phyloP scores from a whole-genome alignment of 1,140 invertebrate genomes.

The Hycleus cichorii region DNA sequence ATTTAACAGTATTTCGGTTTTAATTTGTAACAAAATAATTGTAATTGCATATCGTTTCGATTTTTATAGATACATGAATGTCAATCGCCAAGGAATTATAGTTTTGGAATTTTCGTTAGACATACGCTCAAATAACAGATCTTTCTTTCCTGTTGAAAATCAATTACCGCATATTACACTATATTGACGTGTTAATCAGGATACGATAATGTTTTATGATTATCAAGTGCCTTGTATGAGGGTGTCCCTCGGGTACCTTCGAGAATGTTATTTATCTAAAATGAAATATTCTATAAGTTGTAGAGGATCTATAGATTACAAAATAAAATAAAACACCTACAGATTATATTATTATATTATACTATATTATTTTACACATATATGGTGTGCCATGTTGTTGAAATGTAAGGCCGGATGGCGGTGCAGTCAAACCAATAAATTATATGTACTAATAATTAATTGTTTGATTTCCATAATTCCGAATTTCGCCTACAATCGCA shows the following conservation, averaged over 20 bases:
- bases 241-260: slow-evolving; percentile 6
- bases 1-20: neutral
- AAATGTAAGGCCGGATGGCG: slow-evolving; percentile 33
- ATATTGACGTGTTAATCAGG: too few relatives aligned
- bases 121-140: too few relatives aligned
- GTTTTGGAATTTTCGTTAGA: too few relatives aligned
- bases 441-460: slow-evolving; percentile 26
- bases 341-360: slow-evolving; percentile 28
- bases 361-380: slow-evolving; percentile 37
- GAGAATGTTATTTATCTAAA: slow-evolving; percentile 28
- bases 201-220: too few relatives aligned
- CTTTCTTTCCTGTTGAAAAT: too few relatives aligned
- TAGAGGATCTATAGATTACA: slow-evolving; percentile 25
- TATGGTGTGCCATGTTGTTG: slow-evolving; percentile 42
- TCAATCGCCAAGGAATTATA: neutral
- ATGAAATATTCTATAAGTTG: neutral
- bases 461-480: neutral
- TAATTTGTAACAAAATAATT: neutral
- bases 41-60: neutral
- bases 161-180: too few relatives aligned
- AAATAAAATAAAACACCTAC: slow-evolving; percentile 21
- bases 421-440: slow-evolving; percentile 37
- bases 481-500: too few relatives aligned
- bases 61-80: neutral
- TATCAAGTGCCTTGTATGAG: slow-evolving; percentile 27